Conservation (phyloP, 2,888 invertebrate genomes). For the Caenorhabditis macrosperma region DNA sequence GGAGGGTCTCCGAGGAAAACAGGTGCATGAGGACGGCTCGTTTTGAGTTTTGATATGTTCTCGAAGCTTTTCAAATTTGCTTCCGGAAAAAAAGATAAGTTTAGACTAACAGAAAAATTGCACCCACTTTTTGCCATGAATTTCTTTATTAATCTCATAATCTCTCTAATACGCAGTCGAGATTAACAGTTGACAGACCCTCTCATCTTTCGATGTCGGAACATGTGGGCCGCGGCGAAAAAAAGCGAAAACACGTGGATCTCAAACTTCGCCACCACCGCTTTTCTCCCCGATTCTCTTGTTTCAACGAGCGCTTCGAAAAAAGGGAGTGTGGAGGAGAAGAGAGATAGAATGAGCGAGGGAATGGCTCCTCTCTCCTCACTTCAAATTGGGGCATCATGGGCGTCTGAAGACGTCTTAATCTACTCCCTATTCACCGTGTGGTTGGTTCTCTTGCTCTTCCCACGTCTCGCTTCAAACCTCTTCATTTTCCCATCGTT, state of each 20-base stretch:
- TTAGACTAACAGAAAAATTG: not conserved
- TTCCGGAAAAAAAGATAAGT: not conserved
- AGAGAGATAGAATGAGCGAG: not conserved
- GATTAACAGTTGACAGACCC: conserved; percentile 25
- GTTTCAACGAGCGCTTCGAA: conserved; percentile 24
- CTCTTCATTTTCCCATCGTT: conserved; percentile 9
- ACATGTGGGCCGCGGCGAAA: not conserved
- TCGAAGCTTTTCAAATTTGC: no score
- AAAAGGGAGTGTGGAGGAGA: conserved; percentile 6
- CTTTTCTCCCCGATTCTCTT: not conserved
- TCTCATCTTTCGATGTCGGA: no score
- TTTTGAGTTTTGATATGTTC: no score
- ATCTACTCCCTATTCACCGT: conserved; percentile 48
- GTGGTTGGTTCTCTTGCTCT: conserved; percentile 12
- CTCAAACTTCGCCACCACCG: not conserved
- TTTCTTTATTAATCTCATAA: conserved; percentile 26
- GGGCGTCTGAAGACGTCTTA: conserved; percentile 44
- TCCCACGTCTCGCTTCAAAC: not conserved
- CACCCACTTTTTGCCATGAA: conserved; percentile 17
- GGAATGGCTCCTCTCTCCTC: conserved; percentile 28
- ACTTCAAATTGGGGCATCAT: conserved; percentile 44
- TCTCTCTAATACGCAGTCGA: conserved; percentile 25
- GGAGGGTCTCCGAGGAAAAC: no score
- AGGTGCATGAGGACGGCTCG: no score
- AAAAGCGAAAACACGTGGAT: not conserved